Base-by-base conservation (phyloP, 2,797 vertebrate genomes). In the Triplophysa bombifrons region DNA sequence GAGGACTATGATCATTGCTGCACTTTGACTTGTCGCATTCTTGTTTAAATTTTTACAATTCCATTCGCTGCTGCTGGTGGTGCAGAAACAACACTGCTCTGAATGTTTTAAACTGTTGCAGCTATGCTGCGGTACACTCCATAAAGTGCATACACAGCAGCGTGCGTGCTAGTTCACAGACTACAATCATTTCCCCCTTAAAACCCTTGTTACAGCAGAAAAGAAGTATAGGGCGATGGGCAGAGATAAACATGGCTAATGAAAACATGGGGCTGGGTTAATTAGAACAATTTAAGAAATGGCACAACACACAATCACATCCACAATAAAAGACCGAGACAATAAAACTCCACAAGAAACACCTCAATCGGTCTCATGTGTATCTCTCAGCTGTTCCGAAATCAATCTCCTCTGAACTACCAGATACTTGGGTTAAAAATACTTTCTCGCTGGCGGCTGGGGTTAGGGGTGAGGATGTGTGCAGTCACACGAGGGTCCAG, bases 361-460 rank as follows among this genome's bases (percentile, higher is more conserved):
- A 50, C 56, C 17, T 74, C 53, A 51, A 66, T 73, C 63, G 11
- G n/a, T 14, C 17, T 63, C 27, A 58, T 16, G 19, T 19, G 74
- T 44, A 55, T 41, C 55, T 38, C 70, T 81, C 22, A 82, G 69
- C 77, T 70, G 69, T 72, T 68, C 56, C 53, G 85, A 78, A 86
- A 85, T 69, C 19, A 2, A 86, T 85, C 60, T 74, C 71, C 60
- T 38, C 66, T 19, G 67, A 75, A 77, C 48, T 75, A 76, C 53
- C 50, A 81, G 67, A 83, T 41, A 78, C 78, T 73, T 53, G 16
- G 51, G 79, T 76, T 87, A 86, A 84, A 85, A 88, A 88, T 86
- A 88, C 53, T 67, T 56, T 63, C 51, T 41, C 20, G 64, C 53
- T 79, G 67, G 27, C 80, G 27, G 16, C 14, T 5, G 27, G 53